Percentiles rank a stretch among this genome's conserved stretches.
These are phyloP conservation scores for Ladona fulva DNA, from an alignment of 1,140 invertebrate species.

Conservation along the genomic window DNA sequence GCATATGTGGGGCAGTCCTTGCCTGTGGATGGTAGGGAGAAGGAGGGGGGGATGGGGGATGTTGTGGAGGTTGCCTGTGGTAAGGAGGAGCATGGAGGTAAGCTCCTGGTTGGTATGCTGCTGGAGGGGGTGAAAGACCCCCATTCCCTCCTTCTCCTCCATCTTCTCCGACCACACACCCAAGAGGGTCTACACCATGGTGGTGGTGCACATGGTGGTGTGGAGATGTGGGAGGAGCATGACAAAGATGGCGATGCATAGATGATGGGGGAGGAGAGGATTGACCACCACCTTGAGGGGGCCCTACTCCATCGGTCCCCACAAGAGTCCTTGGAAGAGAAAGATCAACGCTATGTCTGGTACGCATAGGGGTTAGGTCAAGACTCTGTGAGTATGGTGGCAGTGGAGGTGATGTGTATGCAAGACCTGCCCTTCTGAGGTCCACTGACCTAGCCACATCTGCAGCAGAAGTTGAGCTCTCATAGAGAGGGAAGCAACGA, in stretches of 20 bases:
- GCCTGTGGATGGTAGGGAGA: not conserved
- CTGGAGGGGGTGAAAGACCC: not conserved
- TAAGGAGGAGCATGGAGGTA: slow-evolving; percentile 1
- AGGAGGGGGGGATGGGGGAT: not conserved
- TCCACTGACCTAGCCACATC: not conserved
- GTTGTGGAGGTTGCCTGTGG: not conserved
- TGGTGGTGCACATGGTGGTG: slow-evolving; percentile 12
- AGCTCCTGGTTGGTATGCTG: not conserved
- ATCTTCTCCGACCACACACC: not conserved
- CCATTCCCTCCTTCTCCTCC: not conserved
- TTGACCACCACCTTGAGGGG: not conserved
- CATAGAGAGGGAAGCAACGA: not conserved
- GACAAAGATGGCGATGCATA: not conserved
- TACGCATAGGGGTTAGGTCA: slow-evolving; percentile 2
- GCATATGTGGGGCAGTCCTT: slow-evolving; percentile 13
- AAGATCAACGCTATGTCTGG: slow-evolving; percentile 16
- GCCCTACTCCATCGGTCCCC: not conserved
- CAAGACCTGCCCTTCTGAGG: not conserved
- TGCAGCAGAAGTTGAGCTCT: not conserved
- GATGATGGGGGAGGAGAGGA: not conserved
- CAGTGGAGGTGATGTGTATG: not conserved
- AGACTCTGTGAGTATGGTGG: slow-evolving; percentile 3
- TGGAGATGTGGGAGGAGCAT: not conserved
- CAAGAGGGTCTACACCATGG: not conserved
- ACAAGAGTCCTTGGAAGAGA: not conserved